These are phyloP conservation scores for Andrena cerasifolii DNA, from an alignment of 1,140 invertebrate species.

Conservation along the genomic window DNA sequence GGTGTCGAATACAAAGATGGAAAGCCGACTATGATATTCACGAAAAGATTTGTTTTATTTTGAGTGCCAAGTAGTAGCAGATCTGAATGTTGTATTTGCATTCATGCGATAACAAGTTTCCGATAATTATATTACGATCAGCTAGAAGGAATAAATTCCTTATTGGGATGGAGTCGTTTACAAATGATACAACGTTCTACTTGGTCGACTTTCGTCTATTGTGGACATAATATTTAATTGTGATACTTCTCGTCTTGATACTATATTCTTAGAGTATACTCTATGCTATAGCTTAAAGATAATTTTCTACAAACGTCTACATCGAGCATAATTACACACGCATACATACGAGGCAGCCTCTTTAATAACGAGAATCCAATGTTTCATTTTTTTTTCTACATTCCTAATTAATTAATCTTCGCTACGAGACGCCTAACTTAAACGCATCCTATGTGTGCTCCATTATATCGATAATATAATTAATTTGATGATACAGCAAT, in stretches of 20 bases:
- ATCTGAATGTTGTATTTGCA: conserved; percentile 14
- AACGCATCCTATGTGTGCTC: background rate
- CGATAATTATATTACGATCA: conserved; percentile 5
- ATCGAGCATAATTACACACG: conserved; percentile 23
- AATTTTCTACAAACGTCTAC: conserved; percentile 44
- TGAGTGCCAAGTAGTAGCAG: conserved; percentile 44
- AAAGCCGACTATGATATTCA: conserved; percentile 25
- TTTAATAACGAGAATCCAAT: background rate
- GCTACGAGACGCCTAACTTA: conserved; percentile 11
- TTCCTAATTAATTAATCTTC: conserved; percentile 18
- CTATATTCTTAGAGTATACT: conserved; percentile 30
- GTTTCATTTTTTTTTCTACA: conserved; percentile 22
- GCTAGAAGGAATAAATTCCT: conserved; percentile 29
- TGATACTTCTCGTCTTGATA: conserved; percentile 49
- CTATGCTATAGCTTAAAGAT: conserved; percentile 41
- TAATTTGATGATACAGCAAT: conserved; percentile 11
- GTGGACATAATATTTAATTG: conserved; percentile 44
- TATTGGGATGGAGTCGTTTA: conserved; percentile 24
- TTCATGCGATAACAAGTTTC: background rate
- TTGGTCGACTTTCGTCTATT: conserved; percentile 32
- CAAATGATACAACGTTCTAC: conserved; percentile 10
- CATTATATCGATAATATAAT: background rate
- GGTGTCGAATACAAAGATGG: background rate
- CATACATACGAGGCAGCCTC: background rate
- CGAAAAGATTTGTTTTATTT: conserved; percentile 26